A percentile compares a stretch with the other conserved stretches of the same genome.
Evolutionary conservation across 2,113 vertebrate species (phyloP).

Genomic region (Seriola rivoliana): DNA sequence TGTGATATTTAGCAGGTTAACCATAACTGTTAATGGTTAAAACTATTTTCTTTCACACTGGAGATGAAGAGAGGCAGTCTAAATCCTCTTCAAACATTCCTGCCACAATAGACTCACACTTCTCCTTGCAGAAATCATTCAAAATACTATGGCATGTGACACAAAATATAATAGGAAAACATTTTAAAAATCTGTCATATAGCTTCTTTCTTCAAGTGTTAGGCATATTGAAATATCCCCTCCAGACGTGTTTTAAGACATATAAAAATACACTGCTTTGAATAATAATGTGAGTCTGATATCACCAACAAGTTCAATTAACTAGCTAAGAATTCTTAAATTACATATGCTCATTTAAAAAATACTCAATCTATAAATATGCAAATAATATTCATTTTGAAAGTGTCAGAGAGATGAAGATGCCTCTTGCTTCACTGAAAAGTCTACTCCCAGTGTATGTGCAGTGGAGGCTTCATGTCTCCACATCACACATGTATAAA

Average conservation of each 20-base stretch:
- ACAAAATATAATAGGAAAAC: neutral
- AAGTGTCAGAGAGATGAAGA: neutral
- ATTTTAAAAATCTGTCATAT: neutral
- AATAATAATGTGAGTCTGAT: neutral
- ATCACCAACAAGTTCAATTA: neutral
- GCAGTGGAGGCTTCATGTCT: rapidly evolving
- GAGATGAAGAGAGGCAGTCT: conserved; percentile 6
- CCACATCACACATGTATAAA: neutral
- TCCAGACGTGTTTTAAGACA: neutral
- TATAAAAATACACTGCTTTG: neutral
- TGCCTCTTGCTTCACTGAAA: neutral
- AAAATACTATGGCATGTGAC: neutral
- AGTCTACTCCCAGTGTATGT: neutral
- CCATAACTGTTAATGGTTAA: conserved; percentile 8
- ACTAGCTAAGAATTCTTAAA: neutral
- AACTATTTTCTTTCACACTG: neutral
- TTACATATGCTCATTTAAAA: neutral
- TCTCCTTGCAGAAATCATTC: neutral
- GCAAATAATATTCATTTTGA: neutral
- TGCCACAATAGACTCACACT: neutral
- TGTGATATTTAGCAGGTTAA: neutral
- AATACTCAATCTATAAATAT: neutral
- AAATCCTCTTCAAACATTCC: neutral
- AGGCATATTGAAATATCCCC: neutral
- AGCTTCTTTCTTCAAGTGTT: neutral